These are phyloP conservation scores for Ceraclea dissimilis DNA, from an alignment of 2,888 invertebrate genomes.

Conservation along the genomic window DNA sequence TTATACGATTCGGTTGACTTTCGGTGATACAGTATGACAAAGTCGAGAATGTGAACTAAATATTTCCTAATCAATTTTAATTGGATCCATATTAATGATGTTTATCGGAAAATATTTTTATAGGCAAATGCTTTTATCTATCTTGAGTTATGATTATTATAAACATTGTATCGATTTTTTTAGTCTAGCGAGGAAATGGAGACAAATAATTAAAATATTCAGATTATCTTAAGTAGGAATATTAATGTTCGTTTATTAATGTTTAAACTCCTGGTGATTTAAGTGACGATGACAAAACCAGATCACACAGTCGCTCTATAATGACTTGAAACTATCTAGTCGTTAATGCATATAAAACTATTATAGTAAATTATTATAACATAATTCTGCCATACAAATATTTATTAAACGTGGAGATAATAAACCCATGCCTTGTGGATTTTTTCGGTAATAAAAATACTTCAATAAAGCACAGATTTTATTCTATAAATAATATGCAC, in stretches of 20 bases:
- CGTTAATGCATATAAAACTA: too few relatives aligned
- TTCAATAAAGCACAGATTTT: too few relatives aligned
- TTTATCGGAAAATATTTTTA: background rate
- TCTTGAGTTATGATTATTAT: background rate
- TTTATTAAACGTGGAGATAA: too few relatives aligned
- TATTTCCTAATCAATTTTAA: background rate
- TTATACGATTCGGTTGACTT: too few relatives aligned
- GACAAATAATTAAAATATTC: background rate
- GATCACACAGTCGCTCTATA: too few relatives aligned
- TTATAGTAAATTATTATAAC: too few relatives aligned
- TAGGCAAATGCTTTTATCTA: background rate
- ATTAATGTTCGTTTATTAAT: background rate
- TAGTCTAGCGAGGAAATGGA: background rate
- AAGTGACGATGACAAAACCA: background rate
- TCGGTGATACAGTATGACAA: too few relatives aligned
- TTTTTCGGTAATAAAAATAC: too few relatives aligned
- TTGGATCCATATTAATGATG: background rate
- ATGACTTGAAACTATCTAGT: too few relatives aligned
- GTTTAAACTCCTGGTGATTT: background rate
- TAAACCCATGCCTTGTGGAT: too few relatives aligned
- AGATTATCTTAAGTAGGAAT: background rate
- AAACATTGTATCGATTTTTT: background rate
- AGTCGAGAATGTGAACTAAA: background rate
- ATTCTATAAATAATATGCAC: too few relatives aligned
- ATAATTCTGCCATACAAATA: too few relatives aligned